phyloP scores from a whole-genome alignment of 2,797 vertebrate genomes.

The Choloepus didactylus region DNA sequence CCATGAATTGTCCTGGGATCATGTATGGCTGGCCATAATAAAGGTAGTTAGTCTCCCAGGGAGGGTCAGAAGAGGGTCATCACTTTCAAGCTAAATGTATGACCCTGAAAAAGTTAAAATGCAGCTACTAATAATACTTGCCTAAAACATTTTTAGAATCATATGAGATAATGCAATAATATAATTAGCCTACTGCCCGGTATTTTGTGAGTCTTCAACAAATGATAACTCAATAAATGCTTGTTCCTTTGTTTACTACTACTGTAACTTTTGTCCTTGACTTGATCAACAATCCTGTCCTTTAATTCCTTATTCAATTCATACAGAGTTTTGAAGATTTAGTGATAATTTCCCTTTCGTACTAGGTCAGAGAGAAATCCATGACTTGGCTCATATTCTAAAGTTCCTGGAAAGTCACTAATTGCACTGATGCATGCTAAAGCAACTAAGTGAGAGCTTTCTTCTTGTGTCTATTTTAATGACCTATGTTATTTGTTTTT shows the following conservation, averaged over 20 bases:
- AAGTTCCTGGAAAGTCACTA: neutral
- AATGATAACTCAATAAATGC: neutral
- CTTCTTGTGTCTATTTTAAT: conserved; percentile 13
- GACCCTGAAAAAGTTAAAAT: conserved; percentile 31
- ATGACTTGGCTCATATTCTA: neutral
- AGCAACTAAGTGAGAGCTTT: neutral
- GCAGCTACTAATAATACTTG: neutral
- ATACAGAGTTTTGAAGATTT: neutral
- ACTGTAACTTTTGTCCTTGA: neutral
- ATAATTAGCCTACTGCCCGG: neutral
- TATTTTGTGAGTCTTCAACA: neutral
- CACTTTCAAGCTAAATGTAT: neutral
- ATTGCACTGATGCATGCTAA: neutral
- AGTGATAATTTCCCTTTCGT: conserved; percentile 29
- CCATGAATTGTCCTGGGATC: neutral
- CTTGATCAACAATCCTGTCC: neutral
- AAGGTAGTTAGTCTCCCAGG: too few relatives aligned
- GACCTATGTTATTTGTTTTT: neutral
- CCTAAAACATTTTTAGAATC: conserved; percentile 28
- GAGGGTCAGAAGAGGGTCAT: neutral
- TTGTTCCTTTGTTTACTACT: neutral
- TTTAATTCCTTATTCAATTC: conserved; percentile 56
- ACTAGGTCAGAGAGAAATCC: neutral
- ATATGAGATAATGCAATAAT: neutral
- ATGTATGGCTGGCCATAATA: neutral